Base-by-base conservation (phyloP, 2,797 vertebrate species). In the Natrix natrix region DNA sequence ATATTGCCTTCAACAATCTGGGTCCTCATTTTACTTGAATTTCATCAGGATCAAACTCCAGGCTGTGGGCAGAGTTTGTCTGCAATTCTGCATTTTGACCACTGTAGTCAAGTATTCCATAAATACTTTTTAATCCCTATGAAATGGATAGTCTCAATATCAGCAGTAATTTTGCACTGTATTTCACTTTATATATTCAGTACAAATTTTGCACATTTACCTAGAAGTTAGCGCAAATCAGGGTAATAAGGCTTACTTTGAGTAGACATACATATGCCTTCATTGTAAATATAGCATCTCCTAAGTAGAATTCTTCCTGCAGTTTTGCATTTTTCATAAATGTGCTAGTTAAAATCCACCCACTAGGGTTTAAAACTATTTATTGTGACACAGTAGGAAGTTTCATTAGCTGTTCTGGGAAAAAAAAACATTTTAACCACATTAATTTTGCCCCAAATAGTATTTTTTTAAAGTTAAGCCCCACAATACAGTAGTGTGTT, bases 171-270 rank as follows among this genome's bases (percentile, higher is more conserved):
- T 93, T 93, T 86, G 32, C 24, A 66, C 5, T 87, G 59, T 88
- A 8, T 20, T 48, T 61, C 59, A 74, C 83, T 93, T 93, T 91
- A 66, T 59, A 14, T n/a, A 28, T 78, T 78, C 55, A 93, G 61
- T 91, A 52, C 52, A 88, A 20, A 26, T 91, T 93, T 91, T 61
- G 26, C 69, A 78, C 69, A 78, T 78, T 78, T 78, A 78, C 17
- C 69, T 78, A 43, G 69, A 43, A 78, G 20, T 78, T 78, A 78
- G 69, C 3, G 17, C 37, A 43, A 43, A 43, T 43, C 8, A 78
- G 69, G 69, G 1, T 37, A 78, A 78, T 78, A 10, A 22, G 37
- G 32, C 7, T 74, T 20, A 74, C 8, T 37, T 74, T 74, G 66
- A 22, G 17, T 78, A 78, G 8, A 43, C 8, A 43, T 78, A 43